Evolutionary conservation across 2,113 vertebrate genomes (phyloP), one percentile per base, ranked within the genome.

Genomic region (Ceyx cyanopectus): DNA sequence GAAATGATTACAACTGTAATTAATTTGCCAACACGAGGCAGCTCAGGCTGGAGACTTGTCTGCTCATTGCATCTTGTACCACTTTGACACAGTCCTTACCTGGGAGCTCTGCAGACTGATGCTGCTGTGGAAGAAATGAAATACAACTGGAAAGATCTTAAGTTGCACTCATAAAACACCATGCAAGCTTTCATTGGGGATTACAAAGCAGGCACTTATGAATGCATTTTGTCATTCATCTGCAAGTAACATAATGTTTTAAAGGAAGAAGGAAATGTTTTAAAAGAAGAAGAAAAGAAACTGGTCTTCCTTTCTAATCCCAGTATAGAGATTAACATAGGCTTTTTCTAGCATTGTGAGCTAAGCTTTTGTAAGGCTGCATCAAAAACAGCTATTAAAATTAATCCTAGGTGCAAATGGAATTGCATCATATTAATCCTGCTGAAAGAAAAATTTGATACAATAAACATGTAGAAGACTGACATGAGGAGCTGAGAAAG

Each of bases 361-460:
- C 76, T 94, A 95, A 96, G 45, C 75, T 50, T 90, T 90, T 57
- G 46, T 78, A 87, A 87, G 85, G 63, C 85, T 65, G 54, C 85
- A 82, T 45, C 48, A 58, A 83, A 90, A 95, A 40, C 82, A 92
- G 72, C 80, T 92, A 90, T 63, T 89, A 68, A 92, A 92, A 90
- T 84, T 93, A 95, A 97, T 95, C 91, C 89, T 58, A 62, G 67
- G 43, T 77, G 89, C 66, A 83, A 93, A 79, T 75, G 74, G 80
- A 90, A 85, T 85, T 92, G 75, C 77, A 46, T 67, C 81, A 61
- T 74, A 87, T 66, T 90, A 92, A 88, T 87, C 82, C 72, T 41
- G n/a, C 67, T 34, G 68, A 61, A 83, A 82, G 45, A 69, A 89
- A 89, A 60, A 65, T 6, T 20, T 26, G 37, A 18, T 12, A 15